Conservation (phyloP, 2,797 vertebrate species). For the Acanthis flammea region DNA sequence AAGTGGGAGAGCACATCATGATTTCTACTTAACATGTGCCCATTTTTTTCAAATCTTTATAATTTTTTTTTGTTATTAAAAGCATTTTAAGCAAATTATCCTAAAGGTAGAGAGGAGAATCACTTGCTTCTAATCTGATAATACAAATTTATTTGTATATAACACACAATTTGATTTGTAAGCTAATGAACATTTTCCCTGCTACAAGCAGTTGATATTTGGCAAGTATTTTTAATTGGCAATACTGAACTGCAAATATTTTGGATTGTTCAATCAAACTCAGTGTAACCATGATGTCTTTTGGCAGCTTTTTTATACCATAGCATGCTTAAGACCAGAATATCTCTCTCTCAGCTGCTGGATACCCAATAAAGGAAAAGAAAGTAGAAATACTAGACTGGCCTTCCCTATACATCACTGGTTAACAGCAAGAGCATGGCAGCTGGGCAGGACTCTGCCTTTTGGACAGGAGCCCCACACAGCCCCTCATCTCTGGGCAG, state of each 20-base stretch:
- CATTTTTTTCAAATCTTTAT: not conserved
- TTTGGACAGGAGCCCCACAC: not conserved
- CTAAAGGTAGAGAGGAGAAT: not conserved
- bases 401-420: not conserved
- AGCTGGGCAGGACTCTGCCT: not conserved
- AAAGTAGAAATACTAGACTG: not conserved
- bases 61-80: not conserved
- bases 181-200: constrained; percentile 38
- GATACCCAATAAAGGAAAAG: not conserved
- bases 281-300: constrained; percentile 56
- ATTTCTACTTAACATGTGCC: not conserved
- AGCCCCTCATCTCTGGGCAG: not conserved
- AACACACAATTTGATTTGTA: constrained; percentile 16
- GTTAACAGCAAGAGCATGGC: not conserved
- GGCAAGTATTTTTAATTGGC: constrained; percentile 67
- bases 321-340: constrained; percentile 2
- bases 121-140: not conserved
- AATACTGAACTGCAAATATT: constrained; percentile 63
- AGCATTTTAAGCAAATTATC: not conserved
- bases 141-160: not conserved
- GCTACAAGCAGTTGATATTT: constrained; percentile 42
- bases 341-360: not conserved
- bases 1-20: not conserved
- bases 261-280: constrained; percentile 61
- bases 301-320: constrained; percentile 58